Evolutionary conservation across 2,888 invertebrate genomes (phyloP), one percentile per base, ranked within the genome.

Genomic region (Syrista parreyssii): DNA sequence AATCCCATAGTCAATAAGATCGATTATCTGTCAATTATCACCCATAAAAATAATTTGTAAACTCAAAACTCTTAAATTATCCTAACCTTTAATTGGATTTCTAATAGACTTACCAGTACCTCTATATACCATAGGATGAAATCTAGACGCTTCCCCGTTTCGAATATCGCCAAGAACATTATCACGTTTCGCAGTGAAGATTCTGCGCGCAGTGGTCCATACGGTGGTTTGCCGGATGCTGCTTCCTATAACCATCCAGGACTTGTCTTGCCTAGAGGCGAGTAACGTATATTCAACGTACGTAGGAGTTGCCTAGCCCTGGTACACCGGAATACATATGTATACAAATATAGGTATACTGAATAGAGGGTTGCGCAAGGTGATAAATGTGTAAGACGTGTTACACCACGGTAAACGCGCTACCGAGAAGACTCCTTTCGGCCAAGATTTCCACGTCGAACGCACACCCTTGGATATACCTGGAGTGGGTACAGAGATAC

Each of bases 331-430:
- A 71, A 71, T 71, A 71, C 33, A 71, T 55, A 55, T 55, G 55
- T 55, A 55, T 55, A 23, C 9, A 55, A 9, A 55, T 55, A 55
- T 9, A 55, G 55, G 9, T 55, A 55, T 71, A 71, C 32, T 71
- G 71, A 31, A 30, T 32, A 33, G 71, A 33, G 30, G 71, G 31
- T 31, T 32, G 71, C 31, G 71, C 76, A 40, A 81, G 79, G 80
- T 82, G 83, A 83, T 82, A 83, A 82, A 82, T 82, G 79, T 74
- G 32, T 68, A 69, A 78, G 76, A 78, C 82, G 82, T 81, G 82
- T 80, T 80, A 78, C 76, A 74, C 73, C 79, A 77, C 78, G 68
- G 81, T 80, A 81, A 81, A 71, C 71, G 71, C 71, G 71, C 71
- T n/a, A 31, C 30, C 31, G 11, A 55, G 55, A 55, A 55, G 55